Conservation (phyloP, 2,888 invertebrate genomes). For the Andrena bicolor region DNA sequence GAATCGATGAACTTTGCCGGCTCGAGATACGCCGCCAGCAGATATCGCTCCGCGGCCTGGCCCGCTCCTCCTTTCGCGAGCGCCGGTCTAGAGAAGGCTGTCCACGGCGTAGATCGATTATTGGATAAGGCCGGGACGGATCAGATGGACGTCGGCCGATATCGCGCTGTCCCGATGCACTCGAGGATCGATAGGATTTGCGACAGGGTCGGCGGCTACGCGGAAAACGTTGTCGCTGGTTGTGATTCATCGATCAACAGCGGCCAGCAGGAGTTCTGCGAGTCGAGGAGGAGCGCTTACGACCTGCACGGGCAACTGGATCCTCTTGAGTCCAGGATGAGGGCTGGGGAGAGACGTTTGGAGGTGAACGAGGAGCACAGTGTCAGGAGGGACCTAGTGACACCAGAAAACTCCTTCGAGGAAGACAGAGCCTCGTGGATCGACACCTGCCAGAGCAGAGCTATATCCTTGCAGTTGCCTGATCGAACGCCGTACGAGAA, state of each 20-base stretch:
- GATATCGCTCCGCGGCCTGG: constrained; percentile 53
- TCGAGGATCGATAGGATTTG: constrained; percentile 31
- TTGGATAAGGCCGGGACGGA: constrained; percentile 18
- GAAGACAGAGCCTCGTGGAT: constrained; percentile 12
- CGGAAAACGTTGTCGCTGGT: neutral
- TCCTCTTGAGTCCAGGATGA: constrained; percentile 42
- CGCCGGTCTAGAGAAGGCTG: constrained; percentile 37
- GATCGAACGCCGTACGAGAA: constrained; percentile 44
- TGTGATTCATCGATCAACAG: neutral
- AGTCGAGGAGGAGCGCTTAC: constrained; percentile 8
- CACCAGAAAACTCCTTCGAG: neutral
- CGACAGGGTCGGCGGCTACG: neutral
- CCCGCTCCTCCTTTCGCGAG: constrained; percentile 43
- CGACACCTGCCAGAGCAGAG: constrained; percentile 5
- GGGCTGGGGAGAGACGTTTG: constrained; percentile 2
- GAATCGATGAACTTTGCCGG: constrained; percentile 53
- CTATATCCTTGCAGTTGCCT: constrained; percentile 18
- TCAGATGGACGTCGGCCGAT: constrained; percentile 28
- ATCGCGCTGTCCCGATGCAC: constrained; percentile 14
- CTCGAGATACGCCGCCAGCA: constrained; percentile 43
- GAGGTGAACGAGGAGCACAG: constrained; percentile 25
- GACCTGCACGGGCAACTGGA: constrained; percentile 36
- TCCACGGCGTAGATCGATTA: constrained; percentile 15
- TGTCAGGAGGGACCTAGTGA: neutral
- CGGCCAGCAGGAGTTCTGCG: constrained; percentile 12